Evolutionary conservation across 2,797 vertebrate species (phyloP), one percentile per base, ranked within the genome.

Genomic region (Malacoraja senta): DNA sequence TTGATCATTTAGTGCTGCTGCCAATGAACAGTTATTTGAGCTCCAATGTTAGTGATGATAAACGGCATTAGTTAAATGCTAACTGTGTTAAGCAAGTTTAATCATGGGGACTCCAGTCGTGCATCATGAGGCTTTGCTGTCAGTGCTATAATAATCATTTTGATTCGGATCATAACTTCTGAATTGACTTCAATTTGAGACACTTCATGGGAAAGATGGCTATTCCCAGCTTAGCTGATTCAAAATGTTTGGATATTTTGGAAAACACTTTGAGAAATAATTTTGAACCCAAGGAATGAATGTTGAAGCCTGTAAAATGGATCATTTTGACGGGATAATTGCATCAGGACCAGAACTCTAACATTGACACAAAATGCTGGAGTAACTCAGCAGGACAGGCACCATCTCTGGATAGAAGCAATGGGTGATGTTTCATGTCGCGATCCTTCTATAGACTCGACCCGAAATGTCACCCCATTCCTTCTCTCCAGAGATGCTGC

Each of bases 101-200:
- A 35, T 88, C 32, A 35, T 68, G 84, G 58, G 12, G 29, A 65
- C 32, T 15, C 26, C 12, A 29, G 26, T 35, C 21, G 15, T 35
- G 21, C 8, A 29, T 83, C 78, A 38, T 81, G 83, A 86, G 83
- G 61, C 8, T 61, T 63, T 58, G n/a, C 83, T 86, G 58, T 32
- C 29, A 32, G 32, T 68, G 63, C 61, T 68, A 68, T 24, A 88
- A 88, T 88, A 68, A 88, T 88, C 17, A 35, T 88, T 88, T 88
- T 68, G 84, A 88, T 68, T 32, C n/a, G 8, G 84, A 88, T 65
- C 65, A 32, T 68, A 65, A 32, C 84, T 68, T 21, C 17, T 29
- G 26, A 29, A 88, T 68, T 32, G 35, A n/a, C 84, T 88, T 21
- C 17, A 35, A 88, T 8, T 88, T 29, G 0, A 15, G 17, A 32